phyloP scores from a whole-genome alignment of 2,888 invertebrate genomes.

The Chirona hameri region DNA sequence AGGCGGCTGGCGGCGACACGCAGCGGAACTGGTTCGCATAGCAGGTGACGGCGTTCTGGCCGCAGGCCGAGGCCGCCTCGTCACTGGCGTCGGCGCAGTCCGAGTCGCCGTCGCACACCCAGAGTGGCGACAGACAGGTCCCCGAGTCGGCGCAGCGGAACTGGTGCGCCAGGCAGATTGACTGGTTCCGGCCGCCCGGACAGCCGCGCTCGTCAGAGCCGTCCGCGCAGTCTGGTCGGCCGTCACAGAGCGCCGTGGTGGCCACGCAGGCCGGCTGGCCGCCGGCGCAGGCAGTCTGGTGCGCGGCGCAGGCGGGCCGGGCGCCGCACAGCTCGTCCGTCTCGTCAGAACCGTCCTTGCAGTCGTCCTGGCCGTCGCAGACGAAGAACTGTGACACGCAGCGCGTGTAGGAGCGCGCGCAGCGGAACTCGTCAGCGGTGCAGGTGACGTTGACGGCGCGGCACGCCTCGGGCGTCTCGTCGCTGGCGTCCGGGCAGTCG shows the following conservation, averaged over 20 bases:
- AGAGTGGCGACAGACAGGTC: conserved; percentile 45
- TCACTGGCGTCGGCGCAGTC: conserved; percentile 37
- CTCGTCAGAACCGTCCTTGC: conserved; percentile 93
- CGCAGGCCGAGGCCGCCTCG: neutral
- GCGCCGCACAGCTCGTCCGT: conserved; percentile 49
- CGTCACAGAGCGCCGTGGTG: neutral
- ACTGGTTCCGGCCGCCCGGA: neutral
- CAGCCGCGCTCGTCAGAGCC: neutral
- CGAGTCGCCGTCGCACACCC: conserved; percentile 39
- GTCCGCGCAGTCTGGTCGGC: conserved; percentile 67
- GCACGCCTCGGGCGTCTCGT: conserved; percentile 57
- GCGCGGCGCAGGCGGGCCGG: neutral
- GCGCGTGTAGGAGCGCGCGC: conserved; percentile 72
- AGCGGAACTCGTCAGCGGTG: conserved; percentile 83
- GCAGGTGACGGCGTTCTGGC: neutral
- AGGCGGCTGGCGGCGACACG: conserved; percentile 52
- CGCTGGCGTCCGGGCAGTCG: conserved; percentile 76
- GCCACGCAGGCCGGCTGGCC: neutral
- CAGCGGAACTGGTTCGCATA: neutral
- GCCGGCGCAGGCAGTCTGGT: neutral
- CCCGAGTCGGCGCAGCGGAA: conserved; percentile 86
- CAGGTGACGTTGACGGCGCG: conserved; percentile 80
- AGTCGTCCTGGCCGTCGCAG: conserved; percentile 96
- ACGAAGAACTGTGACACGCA: conserved; percentile 90
- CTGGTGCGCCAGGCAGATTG: conserved; percentile 78